Evolutionary conservation across 2,888 invertebrate species (phyloP).

Genomic region (Melanchra persicariae): DNA sequence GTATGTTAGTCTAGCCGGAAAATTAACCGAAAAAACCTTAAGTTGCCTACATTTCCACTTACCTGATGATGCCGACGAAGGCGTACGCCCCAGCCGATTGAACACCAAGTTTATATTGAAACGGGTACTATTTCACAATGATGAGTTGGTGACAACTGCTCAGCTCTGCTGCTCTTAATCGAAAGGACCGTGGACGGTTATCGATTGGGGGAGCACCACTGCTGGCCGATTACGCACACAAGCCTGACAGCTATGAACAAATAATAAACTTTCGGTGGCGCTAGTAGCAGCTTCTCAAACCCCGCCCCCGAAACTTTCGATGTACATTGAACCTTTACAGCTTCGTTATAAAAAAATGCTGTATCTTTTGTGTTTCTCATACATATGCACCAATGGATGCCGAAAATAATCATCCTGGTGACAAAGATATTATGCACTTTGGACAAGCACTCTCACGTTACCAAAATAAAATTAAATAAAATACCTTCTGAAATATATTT

Average conservation of each 20-base stretch:
- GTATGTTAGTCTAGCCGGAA: background rate
- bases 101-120: constrained; percentile 1
- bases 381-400: constrained; percentile 19
- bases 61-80: background rate
- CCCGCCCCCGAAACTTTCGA: constrained; percentile 24
- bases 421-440: background rate
- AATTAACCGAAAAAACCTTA: background rate
- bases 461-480: background rate
- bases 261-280: constrained; percentile 1
- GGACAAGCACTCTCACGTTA: background rate
- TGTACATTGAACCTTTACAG: constrained; percentile 31
- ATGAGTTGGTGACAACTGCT: constrained; percentile 21
- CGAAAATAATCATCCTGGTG: background rate
- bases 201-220: constrained; percentile 15
- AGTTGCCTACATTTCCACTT: background rate
- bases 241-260: constrained; percentile 28
- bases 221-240: constrained; percentile 20
- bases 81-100: background rate
- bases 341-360: background rate
- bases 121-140: background rate
- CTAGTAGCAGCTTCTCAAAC: background rate
- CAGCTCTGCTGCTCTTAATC: constrained; percentile 5
- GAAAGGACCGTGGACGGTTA: constrained; percentile 26
- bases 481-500: background rate
- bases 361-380: background rate